phyloP scores from a whole-genome alignment of 2,113 vertebrate species.

The Podilymbus podiceps region DNA sequence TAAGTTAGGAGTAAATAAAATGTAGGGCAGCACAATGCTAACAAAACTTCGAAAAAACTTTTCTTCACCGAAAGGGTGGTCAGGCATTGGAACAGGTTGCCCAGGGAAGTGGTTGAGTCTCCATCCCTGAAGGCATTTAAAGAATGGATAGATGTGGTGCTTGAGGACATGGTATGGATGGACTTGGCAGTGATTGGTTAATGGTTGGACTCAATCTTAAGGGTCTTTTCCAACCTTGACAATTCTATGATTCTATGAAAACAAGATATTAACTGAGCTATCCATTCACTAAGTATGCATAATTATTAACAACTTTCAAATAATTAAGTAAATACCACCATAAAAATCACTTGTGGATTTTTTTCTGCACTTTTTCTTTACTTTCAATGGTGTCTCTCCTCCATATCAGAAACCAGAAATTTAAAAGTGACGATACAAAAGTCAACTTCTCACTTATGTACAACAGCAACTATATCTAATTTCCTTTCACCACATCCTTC shows the following conservation, averaged over 20 bases:
- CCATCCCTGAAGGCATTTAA: too few relatives aligned
- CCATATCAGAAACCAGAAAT: not conserved
- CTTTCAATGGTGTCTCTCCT: not conserved
- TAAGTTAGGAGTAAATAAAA: not conserved
- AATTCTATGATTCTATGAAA: too few relatives aligned
- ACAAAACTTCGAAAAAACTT: too few relatives aligned
- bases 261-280: not conserved
- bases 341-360: not conserved
- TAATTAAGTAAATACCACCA: not conserved
- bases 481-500: not conserved
- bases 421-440: not conserved
- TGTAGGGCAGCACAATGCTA: not conserved
- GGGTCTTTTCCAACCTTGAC: too few relatives aligned
- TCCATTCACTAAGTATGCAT: not conserved
- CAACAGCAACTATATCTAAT: not conserved
- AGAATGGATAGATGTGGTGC: too few relatives aligned
- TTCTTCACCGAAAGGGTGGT: too few relatives aligned
- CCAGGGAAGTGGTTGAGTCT: too few relatives aligned
- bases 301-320: not conserved
- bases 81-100: too few relatives aligned
- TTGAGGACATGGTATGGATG: too few relatives aligned
- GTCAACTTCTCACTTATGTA: not conserved
- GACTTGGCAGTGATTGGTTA: too few relatives aligned
- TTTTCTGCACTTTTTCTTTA: not conserved
- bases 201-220: too few relatives aligned